Percentiles rank a stretch among this genome's conserved stretches.
Conservation (phyloP, 2,797 vertebrate species). For the Labroides dimidiatus region DNA sequence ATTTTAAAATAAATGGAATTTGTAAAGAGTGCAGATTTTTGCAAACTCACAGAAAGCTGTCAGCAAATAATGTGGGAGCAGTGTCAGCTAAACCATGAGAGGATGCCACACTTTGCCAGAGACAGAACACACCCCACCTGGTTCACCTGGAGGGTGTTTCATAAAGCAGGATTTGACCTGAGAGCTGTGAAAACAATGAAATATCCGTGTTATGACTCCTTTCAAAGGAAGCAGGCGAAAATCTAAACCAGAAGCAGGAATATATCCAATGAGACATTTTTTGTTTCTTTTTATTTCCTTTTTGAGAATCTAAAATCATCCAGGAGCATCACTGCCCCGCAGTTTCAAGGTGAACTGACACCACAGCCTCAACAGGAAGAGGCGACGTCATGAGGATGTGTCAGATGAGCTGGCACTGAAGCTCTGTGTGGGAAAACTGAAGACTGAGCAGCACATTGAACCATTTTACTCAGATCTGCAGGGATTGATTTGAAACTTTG, state of each 20-base stretch:
- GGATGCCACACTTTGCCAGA: constrained; percentile 9
- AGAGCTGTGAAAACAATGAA: constrained; percentile 2
- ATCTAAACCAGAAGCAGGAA: neutral
- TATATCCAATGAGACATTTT: neutral
- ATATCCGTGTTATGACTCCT: neutral
- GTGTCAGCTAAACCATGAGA: constrained; percentile 33
- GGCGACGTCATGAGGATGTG: constrained; percentile 31
- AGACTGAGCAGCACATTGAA: neutral
- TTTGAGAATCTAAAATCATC: neutral
- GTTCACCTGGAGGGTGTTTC: constrained; percentile 22
- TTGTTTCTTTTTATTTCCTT: neutral
- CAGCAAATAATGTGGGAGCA: too few relatives aligned
- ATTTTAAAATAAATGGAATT: too few relatives aligned
- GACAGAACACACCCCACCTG: constrained; percentile 7
- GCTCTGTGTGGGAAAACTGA: constrained; percentile 18
- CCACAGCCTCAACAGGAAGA: constrained; percentile 19
- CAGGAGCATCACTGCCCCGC: neutral
- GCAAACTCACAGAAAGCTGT: too few relatives aligned
- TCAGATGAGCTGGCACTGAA: constrained; percentile 31
- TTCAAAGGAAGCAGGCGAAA: neutral
- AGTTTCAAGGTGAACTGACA: constrained; percentile 51
- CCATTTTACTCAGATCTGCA: neutral
- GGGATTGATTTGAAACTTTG: neutral
- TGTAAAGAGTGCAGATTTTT: too few relatives aligned
- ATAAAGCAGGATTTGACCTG: constrained; percentile 8